Conservation (phyloP, 2,113 vertebrate genomes). For the Prochilodus magdalenae region DNA sequence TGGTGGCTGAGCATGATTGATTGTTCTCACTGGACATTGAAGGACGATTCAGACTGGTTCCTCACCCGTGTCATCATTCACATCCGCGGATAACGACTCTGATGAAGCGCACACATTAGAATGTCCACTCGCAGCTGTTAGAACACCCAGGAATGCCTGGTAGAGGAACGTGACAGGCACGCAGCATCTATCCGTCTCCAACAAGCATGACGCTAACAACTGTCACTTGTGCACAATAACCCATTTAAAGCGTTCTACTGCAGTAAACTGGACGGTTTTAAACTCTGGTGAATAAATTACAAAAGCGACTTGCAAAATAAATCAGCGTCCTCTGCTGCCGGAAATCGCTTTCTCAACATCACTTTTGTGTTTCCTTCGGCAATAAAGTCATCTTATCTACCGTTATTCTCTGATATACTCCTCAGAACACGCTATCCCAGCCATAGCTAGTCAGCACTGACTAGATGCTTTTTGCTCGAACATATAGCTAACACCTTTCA, state of each 20-base stretch:
- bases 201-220: not conserved
- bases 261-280: not conserved
- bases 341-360: not conserved
- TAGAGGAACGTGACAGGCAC: not conserved
- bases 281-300: not conserved
- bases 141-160: not conserved
- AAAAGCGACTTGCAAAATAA: not conserved
- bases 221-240: not conserved
- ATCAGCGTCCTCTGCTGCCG: not conserved
- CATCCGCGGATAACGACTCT: slow-evolving; percentile 99
- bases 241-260: not conserved
- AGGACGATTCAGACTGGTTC: slow-evolving; percentile 98
- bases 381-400: slow-evolving; percentile 4
- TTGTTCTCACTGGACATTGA: slow-evolving; percentile 98
- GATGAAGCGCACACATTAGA: slow-evolving; percentile 52
- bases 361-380: not conserved
- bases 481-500: not conserved
- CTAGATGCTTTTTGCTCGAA: slow-evolving; percentile 1
- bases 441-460: not conserved
- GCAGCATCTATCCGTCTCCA: slow-evolving; percentile 8
- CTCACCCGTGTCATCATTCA: slow-evolving; percentile 99
- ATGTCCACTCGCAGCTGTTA: not conserved
- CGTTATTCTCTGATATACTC: not conserved
- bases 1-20: slow-evolving; percentile 98
- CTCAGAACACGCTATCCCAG: not conserved